These are phyloP conservation scores for Pollenia amentaria DNA, from an alignment of 2,888 invertebrate species.

Conservation along the genomic window DNA sequence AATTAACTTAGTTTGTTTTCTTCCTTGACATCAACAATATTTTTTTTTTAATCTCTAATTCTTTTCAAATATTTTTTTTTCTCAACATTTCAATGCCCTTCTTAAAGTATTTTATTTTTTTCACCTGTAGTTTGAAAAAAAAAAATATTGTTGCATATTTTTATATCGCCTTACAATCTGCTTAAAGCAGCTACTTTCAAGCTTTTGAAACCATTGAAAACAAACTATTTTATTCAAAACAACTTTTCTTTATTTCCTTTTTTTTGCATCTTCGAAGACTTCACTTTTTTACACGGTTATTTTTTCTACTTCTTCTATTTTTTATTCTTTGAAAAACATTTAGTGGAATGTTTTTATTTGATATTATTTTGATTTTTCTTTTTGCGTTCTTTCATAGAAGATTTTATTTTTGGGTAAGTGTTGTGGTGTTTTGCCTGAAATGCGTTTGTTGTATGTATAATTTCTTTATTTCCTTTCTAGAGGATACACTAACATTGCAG, in stretches of 20 bases:
- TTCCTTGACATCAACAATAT: background rate
- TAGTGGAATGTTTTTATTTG: slow-evolving; percentile 45
- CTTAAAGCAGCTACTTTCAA: slow-evolving; percentile 59
- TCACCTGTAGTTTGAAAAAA: background rate
- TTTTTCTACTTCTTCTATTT: slow-evolving; percentile 39
- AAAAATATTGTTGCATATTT: slow-evolving; percentile 15
- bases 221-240: slow-evolving; percentile 58
- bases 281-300: slow-evolving; percentile 17
- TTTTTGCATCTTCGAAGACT: slow-evolving; percentile 38
- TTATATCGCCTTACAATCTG: slow-evolving; percentile 41
- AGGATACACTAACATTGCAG: background rate
- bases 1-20: too few relatives aligned
- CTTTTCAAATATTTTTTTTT: slow-evolving; percentile 45
- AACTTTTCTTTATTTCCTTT: slow-evolving; percentile 6
- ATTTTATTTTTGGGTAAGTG: background rate
- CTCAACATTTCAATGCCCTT: slow-evolving; percentile 38
- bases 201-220: slow-evolving; percentile 38
- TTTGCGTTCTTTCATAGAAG: slow-evolving; percentile 4
- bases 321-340: slow-evolving; percentile 44
- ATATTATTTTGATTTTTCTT: slow-evolving; percentile 36
- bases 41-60: slow-evolving; percentile 26
- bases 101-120: slow-evolving; percentile 24
- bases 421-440: slow-evolving; percentile 44
- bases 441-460: slow-evolving; percentile 40
- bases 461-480: slow-evolving; percentile 20